phyloP scores from a whole-genome alignment of 2,888 invertebrate genomes.

The Ischnura elegans region DNA sequence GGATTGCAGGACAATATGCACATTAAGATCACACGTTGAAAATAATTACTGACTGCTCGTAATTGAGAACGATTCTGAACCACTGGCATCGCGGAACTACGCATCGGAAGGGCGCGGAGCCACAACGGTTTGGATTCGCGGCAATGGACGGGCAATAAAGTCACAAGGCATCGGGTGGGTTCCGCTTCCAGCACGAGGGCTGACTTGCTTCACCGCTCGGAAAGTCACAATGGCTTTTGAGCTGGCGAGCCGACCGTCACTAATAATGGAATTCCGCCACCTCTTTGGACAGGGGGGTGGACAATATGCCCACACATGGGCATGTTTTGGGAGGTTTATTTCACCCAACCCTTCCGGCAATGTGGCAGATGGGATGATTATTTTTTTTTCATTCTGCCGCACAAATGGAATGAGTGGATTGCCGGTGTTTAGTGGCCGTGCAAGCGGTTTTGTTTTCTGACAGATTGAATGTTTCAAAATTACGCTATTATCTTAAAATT shows the following conservation, averaged over 20 bases:
- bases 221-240: conserved; percentile 65
- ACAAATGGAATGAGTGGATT: conserved; percentile 2
- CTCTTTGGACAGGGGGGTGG: background rate
- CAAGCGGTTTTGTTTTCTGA: too few species aligned
- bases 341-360: background rate
- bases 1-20: too few species aligned
- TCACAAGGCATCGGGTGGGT: background rate
- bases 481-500: too few species aligned
- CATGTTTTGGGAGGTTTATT: background rate
- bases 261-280: conserved; percentile 49
- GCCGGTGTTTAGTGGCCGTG: too few species aligned
- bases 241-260: conserved; percentile 45
- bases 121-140: too few species aligned
- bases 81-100: too few species aligned
- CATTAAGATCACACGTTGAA: too few species aligned
- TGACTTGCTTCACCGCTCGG: conserved; percentile 18
- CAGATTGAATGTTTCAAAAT: too few species aligned
- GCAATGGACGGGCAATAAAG: too few species aligned
- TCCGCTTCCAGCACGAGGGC: conserved; percentile 15
- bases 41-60: too few species aligned
- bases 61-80: too few species aligned
- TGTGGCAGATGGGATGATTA: background rate
- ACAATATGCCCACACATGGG: background rate
- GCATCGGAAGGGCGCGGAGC: too few species aligned
- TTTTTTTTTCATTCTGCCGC: background rate